Evolutionary conservation across 2,797 vertebrate genomes (phyloP).

Genomic region (Myiotriccus ornatus): DNA sequence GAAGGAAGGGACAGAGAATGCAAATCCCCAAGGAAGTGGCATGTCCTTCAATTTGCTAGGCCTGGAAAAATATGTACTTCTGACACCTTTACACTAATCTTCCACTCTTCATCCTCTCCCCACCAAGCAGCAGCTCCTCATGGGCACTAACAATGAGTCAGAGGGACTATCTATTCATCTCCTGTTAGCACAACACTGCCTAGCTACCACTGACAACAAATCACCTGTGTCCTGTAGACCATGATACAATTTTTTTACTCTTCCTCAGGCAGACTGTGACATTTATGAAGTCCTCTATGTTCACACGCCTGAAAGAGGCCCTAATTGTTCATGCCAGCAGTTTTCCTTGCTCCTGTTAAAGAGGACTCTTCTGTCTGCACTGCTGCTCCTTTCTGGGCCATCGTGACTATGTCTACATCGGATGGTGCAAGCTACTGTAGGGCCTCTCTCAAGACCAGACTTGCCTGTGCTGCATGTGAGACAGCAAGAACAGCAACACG

Average conservation of each 20-base stretch:
- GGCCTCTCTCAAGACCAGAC: background rate
- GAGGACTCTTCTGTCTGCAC: background rate
- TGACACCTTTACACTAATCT: background rate
- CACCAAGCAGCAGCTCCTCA: background rate
- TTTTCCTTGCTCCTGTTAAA: background rate
- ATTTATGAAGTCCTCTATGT: background rate
- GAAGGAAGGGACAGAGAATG: background rate
- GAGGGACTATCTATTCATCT: background rate
- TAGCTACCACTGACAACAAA: background rate
- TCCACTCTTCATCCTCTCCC: background rate
- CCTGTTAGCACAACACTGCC: background rate
- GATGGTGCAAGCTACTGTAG: fast-evolving
- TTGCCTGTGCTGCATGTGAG: background rate
- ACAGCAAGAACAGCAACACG: background rate
- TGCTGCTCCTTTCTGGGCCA: background rate
- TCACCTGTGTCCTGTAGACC: background rate
- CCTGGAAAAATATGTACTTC: fast-evolving
- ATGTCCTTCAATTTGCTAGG: background rate
- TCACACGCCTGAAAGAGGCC: background rate
- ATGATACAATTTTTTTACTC: background rate
- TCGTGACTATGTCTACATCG: fast-evolving
- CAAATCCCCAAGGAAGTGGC: background rate
- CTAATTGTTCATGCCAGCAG: background rate
- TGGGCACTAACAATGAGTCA: background rate
- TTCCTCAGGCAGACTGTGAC: background rate